Percentiles rank a stretch among this genome's conserved stretches.
These are phyloP conservation scores for Tortricodes alternella DNA, from an alignment of 2,888 invertebrate species.

Conservation along the genomic window DNA sequence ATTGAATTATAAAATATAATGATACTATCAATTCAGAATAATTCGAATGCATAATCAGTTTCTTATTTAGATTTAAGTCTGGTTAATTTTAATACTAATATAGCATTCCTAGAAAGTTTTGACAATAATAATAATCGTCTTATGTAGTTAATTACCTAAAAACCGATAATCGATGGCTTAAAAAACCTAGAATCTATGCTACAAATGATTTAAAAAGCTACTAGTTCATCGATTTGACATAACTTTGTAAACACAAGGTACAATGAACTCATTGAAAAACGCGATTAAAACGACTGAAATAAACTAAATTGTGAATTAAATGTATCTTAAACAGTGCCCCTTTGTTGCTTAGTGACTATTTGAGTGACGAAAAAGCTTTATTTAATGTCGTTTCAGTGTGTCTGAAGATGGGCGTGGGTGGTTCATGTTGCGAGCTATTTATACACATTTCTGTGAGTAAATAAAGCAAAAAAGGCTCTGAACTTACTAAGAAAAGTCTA, in stretches of 20 bases:
- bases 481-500: neutral
- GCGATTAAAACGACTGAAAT: conserved; percentile 48
- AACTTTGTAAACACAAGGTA: conserved; percentile 67
- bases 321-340: conserved; percentile 40
- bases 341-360: conserved; percentile 29
- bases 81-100: no score
- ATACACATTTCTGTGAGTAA: conserved; percentile 26
- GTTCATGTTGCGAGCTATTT: conserved; percentile 38
- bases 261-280: conserved; percentile 63
- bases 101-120: no score
- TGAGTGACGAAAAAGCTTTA: conserved; percentile 27
- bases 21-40: no score
- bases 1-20: no score
- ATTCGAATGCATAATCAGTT: no score
- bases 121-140: no score
- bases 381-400: conserved; percentile 26
- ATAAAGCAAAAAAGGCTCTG: conserved; percentile 14
- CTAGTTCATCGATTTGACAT: conserved; percentile 39
- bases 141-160: no score
- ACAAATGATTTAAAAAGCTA: neutral
- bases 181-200: neutral
- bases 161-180: neutral
- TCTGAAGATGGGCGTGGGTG: conserved; percentile 52
- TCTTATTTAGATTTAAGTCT: no score
- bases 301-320: conserved; percentile 54